Base-by-base conservation (phyloP, 1,140 invertebrate genomes). In the Philopotamus ludificatus region DNA sequence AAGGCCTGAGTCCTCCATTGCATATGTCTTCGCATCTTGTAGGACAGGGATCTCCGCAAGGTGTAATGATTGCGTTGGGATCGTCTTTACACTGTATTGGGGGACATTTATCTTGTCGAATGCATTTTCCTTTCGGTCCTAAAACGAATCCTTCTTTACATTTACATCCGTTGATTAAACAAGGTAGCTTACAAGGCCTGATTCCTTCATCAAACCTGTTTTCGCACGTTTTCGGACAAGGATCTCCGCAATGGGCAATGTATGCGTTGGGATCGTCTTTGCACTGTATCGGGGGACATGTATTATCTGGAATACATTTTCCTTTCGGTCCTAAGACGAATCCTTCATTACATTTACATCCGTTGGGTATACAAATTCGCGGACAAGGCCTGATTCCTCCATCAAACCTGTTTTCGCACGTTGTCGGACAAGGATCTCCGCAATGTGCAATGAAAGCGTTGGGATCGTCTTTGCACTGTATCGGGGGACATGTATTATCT, bases 341-440 rank as follows among this genome's bases (percentile, higher is more conserved):
- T 3, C 54, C 54, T 18, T 4, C 4, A 16, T 65, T 58, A 22
- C 63, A 65, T 15, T 20, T 54, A 25, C 63, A 65, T 26, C 63
- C 63, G 16, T 65, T 50, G 9, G 49, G 23, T 8, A 65, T 58
- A 22, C 63, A 65, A 28, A 58, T 58, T 16, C 12, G 10, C 9
- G 42, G 53, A 26, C 63, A 65, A 7, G 45, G 39, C 18, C 2
- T 47, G 1, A 2, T n/a, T 12, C 8, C 39, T 12, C 53, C 44
- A 7, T 16, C 4, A 4, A 9, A 9, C 16, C 8, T 26, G 25
- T 53, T 23, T 22, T 23, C 59, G 53, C 16, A 66, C 3, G 63
- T 65, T 20, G 25, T 47, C 21, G 63, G 63, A 34, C 63, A 65
- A 16, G 63, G 63, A 59, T 65, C 63, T 8, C 63, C 63, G 34